These are phyloP conservation scores for Trimorus sp. DNA, from an alignment of 2,888 invertebrate species.

Conservation along the genomic window DNA sequence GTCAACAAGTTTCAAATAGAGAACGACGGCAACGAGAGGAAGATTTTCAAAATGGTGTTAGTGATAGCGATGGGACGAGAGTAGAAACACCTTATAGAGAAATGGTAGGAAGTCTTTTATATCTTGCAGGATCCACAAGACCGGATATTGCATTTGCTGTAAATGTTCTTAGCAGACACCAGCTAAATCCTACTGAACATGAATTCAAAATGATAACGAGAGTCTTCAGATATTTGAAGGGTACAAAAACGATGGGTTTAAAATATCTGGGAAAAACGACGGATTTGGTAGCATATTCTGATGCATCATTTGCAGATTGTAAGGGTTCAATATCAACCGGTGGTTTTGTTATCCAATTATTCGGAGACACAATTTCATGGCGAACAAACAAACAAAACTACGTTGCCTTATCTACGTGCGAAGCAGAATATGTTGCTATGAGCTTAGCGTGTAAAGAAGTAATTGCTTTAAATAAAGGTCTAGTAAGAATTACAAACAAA, in stretches of 20 bases:
- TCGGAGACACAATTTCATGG: constrained; percentile 2
- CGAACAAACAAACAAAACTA: not conserved
- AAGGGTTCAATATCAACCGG: not conserved
- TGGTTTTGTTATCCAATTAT: not conserved
- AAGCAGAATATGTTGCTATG: constrained; percentile 19
- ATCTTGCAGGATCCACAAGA: constrained; percentile 46
- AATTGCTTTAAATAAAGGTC: constrained; percentile 3
- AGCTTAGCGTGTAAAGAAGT: constrained; percentile 11
- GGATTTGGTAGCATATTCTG: constrained; percentile 4
- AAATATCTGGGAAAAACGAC: not conserved
- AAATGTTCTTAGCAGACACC: constrained; percentile 41
- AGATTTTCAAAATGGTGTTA: constrained; percentile 11
- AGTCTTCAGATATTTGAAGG: constrained; percentile 11
- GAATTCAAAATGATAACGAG: constrained; percentile 35
- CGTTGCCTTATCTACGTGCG: constrained; percentile 13
- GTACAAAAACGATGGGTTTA: constrained; percentile 10
- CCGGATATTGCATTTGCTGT: constrained; percentile 1
- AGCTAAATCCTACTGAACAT: constrained; percentile 36
- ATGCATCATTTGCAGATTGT: constrained; percentile 7
- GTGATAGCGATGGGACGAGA: not conserved
- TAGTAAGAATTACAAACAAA: not conserved
- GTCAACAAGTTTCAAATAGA: not conserved
- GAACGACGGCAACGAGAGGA: constrained; percentile 4
- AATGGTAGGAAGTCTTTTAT: constrained; percentile 60
- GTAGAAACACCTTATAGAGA: constrained; percentile 59